These are phyloP conservation scores for Tarsius wallacei DNA, from an alignment of 2,797 vertebrate species.

Conservation along the genomic window DNA sequence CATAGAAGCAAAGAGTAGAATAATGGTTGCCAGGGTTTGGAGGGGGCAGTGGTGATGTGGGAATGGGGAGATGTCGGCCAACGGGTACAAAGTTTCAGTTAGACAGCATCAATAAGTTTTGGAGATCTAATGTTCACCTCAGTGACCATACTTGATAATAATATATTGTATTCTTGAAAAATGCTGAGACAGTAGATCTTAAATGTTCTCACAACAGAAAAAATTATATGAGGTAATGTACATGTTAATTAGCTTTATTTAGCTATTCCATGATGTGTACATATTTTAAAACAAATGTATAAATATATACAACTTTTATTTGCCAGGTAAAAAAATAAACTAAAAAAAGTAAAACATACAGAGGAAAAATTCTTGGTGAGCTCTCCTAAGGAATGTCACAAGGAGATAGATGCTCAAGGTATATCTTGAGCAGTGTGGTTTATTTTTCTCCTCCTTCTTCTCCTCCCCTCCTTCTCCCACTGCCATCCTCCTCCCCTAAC, in stretches of 20 bases:
- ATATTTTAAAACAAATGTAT: background rate
- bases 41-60: background rate
- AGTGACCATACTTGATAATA: background rate
- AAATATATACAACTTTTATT: background rate
- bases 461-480: too few species aligned
- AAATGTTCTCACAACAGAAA: background rate
- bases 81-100: background rate
- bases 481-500: too few species aligned
- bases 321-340: background rate
- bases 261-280: background rate
- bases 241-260: background rate
- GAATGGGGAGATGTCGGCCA: background rate
- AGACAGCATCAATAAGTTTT: background rate
- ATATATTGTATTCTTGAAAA: background rate
- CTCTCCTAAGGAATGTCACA: conserved; percentile 28
- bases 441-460: too few species aligned
- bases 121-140: background rate
- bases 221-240: background rate
- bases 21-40: background rate
- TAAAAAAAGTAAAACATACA: background rate
- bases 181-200: background rate
- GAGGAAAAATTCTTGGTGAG: background rate
- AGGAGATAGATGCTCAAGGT: background rate
- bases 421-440: background rate
- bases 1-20: background rate